phyloP scores from a whole-genome alignment of 2,113 vertebrate genomes.

The Hoplias malabaricus region DNA sequence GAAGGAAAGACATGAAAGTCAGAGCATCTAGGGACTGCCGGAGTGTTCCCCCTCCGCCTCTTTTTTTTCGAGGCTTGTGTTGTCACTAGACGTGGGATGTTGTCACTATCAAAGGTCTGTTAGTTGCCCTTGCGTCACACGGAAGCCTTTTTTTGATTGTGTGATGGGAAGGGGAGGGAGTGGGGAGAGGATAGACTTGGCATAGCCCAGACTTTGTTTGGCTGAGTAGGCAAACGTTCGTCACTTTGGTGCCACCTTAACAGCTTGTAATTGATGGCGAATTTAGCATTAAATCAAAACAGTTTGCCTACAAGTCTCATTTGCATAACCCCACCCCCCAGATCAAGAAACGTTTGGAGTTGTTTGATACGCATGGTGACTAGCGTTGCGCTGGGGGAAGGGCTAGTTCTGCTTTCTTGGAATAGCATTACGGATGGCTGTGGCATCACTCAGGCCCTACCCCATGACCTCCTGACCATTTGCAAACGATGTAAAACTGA shows the following conservation, averaged over 20 bases:
- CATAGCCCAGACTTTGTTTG: not conserved
- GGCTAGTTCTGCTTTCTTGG: too few relatives aligned
- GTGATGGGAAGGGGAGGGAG: not conserved
- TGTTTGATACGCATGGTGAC: too few relatives aligned
- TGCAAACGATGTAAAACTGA: too few relatives aligned
- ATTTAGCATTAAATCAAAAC: not conserved
- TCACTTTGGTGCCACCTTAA: not conserved
- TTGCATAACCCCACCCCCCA: too few relatives aligned
- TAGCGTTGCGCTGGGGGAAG: too few relatives aligned
- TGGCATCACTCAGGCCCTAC: too few relatives aligned
- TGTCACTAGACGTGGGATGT: constrained; percentile 17
- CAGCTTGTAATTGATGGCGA: not conserved
- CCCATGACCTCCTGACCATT: too few relatives aligned
- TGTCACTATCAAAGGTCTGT: constrained; percentile 44
- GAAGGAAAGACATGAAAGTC: constrained; percentile 68
- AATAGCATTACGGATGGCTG: too few relatives aligned
- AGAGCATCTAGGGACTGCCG: constrained; percentile 52
- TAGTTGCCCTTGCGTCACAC: constrained; percentile 12
- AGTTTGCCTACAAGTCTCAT: not conserved
- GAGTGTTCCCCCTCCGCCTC: constrained; percentile 43
- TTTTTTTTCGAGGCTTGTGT: not conserved
- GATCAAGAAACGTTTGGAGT: too few relatives aligned
- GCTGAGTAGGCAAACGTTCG: not conserved
- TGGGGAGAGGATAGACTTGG: not conserved
- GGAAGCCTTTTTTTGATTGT: constrained; percentile 8